phyloP scores from a whole-genome alignment of 2,888 invertebrate genomes.

The Luffia ferchaultella region DNA sequence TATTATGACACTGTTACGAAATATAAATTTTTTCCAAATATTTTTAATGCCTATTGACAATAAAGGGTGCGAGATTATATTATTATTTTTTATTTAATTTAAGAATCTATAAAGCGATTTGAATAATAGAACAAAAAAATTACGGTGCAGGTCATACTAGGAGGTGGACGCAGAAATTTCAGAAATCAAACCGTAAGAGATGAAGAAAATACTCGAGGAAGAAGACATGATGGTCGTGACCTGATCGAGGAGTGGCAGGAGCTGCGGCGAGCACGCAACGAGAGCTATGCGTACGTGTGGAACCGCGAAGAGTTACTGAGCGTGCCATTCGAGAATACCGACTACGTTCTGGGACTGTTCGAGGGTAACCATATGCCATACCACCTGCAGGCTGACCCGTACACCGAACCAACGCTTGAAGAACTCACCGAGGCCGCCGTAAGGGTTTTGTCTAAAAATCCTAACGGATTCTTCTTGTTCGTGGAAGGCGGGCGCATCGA shows the following conservation, averaged over 20 bases:
- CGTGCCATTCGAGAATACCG: conserved; percentile 39
- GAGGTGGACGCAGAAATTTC: conserved; percentile 65
- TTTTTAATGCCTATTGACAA: no score
- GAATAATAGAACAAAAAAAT: no score
- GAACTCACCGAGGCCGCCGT: conserved; percentile 72
- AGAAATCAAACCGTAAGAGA: conserved; percentile 45
- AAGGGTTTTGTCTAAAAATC: conserved; percentile 53
- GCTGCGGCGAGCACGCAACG: conserved; percentile 24
- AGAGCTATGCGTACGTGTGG: conserved; percentile 45
- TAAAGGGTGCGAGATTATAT: no score
- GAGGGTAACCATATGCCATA: conserved; percentile 54
- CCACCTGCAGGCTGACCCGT: conserved; percentile 31
- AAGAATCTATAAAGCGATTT: no score
- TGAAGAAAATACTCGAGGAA: conserved; percentile 42
- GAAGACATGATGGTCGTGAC: conserved; percentile 63
- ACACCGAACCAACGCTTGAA: conserved; percentile 60
- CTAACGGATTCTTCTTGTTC: conserved; percentile 70
- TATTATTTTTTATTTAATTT: no score
- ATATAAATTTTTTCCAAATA: no score
- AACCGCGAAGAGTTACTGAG: conserved; percentile 47
- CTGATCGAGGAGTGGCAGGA: conserved; percentile 68
- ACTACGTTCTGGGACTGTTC: conserved; percentile 56
- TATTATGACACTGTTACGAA: no score
- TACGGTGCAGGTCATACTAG: conserved; percentile 58
- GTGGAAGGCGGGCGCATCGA: conserved; percentile 67